Evolutionary conservation across 2,797 vertebrate genomes (phyloP).

Genomic region (Spondyliosoma cantharus): DNA sequence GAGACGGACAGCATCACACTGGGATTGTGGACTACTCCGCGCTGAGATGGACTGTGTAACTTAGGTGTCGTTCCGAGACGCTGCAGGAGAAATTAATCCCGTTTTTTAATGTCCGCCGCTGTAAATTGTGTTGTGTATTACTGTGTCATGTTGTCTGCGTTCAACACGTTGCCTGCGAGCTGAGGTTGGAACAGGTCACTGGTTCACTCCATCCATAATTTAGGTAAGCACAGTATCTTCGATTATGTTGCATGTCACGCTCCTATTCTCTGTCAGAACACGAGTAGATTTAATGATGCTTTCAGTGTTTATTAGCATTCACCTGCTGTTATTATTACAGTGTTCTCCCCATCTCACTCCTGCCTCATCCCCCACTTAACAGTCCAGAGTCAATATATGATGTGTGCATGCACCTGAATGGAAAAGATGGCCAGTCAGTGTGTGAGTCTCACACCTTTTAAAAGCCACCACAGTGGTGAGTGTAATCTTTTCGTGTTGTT

Average conservation of each 20-base stretch:
- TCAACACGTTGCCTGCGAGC: slow-evolving; percentile 83
- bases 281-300: background rate
- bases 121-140: background rate
- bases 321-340: background rate
- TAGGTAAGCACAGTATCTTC: slow-evolving; percentile 75
- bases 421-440: no score
- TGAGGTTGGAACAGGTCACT: slow-evolving; percentile 70
- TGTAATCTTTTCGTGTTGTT: slow-evolving; percentile 39
- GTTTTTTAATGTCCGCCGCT: background rate
- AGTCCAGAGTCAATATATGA: background rate
- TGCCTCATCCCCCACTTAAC: background rate
- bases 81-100: background rate
- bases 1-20: slow-evolving; percentile 44
- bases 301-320: background rate
- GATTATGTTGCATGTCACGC: background rate
- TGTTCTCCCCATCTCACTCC: background rate
- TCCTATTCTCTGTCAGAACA: background rate
- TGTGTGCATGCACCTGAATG: slow-evolving; percentile 1
- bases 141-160: slow-evolving; percentile 59
- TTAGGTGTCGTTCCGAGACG: slow-evolving; percentile 40
- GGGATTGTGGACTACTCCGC: slow-evolving; percentile 46
- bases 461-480: background rate
- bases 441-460: background rate
- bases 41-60: slow-evolving; percentile 63
- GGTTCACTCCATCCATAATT: slow-evolving; percentile 64